A percentile compares a stretch with the other conserved stretches of the same genome.
Evolutionary conservation across 2,113 vertebrate species (phyloP).

Genomic region (Danionella cerebrum): DNA sequence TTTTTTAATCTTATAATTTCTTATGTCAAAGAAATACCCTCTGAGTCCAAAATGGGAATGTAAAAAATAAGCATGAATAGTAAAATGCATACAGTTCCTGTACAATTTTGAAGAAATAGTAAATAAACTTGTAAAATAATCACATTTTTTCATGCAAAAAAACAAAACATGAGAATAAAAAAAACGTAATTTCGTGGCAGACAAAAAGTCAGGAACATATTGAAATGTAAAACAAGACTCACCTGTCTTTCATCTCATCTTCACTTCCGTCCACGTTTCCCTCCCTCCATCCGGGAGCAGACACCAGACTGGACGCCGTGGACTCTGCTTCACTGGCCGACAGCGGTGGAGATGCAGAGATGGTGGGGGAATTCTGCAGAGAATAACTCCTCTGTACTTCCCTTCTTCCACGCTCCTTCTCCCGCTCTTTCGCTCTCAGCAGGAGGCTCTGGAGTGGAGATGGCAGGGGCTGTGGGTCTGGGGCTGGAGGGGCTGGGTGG

Average conservation of each 20-base stretch:
- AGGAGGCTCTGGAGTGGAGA: slow-evolving; percentile 51
- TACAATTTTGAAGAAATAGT: no score
- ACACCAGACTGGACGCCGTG: slow-evolving; percentile 35
- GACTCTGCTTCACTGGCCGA: slow-evolving; percentile 46
- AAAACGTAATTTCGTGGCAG: no score
- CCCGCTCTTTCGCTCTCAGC: slow-evolving; percentile 50
- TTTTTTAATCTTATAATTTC: no score
- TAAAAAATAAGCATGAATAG: no score
- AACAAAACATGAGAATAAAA: no score
- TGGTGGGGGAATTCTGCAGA: slow-evolving; percentile 19
- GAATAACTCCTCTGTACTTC: neutral
- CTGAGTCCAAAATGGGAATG: no score
- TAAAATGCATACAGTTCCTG: no score
- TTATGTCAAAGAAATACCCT: no score
- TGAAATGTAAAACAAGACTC: no score
- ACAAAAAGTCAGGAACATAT: no score
- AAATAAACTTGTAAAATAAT: no score
- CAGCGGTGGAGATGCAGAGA: slow-evolving; percentile 34
- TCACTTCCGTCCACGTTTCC: slow-evolving; percentile 55
- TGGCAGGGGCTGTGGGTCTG: neutral
- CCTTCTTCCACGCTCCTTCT: slow-evolving; percentile 33
- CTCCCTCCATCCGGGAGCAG: slow-evolving; percentile 50
- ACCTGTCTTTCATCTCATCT: slow-evolving; percentile 54
- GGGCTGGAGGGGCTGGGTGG: neutral
- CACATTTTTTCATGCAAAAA: no score